Evolutionary conservation across 2,113 vertebrate species (phyloP).

Genomic region (Otolemur garnettii): DNA sequence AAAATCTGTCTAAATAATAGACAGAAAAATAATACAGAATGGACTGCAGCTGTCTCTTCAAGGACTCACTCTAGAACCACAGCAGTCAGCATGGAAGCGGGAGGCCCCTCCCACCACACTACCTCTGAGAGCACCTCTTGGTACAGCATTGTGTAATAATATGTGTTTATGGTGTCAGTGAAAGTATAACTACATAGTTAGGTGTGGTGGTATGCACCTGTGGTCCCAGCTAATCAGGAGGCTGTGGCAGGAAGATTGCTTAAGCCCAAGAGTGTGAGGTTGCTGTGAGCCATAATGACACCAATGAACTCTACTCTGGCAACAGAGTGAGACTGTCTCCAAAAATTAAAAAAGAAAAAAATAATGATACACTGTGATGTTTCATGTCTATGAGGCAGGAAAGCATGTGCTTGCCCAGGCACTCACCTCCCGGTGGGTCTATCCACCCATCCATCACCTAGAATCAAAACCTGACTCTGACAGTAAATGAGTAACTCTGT

Average conservation of each 20-base stretch:
- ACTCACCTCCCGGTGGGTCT: too few species aligned
- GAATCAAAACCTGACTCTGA: background rate
- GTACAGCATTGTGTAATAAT: background rate
- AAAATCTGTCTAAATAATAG: background rate
- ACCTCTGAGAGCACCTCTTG: background rate
- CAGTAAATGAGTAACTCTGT: background rate
- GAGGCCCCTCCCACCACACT: background rate
- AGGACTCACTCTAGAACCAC: background rate
- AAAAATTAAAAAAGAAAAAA: too few species aligned
- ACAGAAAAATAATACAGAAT: background rate
- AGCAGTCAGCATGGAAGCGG: background rate
- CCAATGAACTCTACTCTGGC: too few species aligned
- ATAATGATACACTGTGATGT: too few species aligned
- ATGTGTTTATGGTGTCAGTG: background rate
- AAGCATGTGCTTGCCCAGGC: background rate
- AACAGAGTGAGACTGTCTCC: too few species aligned
- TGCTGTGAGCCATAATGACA: too few species aligned
- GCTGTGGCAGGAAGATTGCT: too few species aligned
- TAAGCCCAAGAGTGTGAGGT: too few species aligned
- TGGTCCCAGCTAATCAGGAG: too few species aligned
- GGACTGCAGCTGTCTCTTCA: background rate
- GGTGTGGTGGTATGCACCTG: too few species aligned
- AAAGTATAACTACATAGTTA: background rate
- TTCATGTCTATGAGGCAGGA: background rate
- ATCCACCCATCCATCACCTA: background rate